A percentile compares a stretch with the other conserved stretches of the same genome.
phyloP scores from a whole-genome alignment of 2,797 vertebrate genomes.

The Urophycis tenuis region DNA sequence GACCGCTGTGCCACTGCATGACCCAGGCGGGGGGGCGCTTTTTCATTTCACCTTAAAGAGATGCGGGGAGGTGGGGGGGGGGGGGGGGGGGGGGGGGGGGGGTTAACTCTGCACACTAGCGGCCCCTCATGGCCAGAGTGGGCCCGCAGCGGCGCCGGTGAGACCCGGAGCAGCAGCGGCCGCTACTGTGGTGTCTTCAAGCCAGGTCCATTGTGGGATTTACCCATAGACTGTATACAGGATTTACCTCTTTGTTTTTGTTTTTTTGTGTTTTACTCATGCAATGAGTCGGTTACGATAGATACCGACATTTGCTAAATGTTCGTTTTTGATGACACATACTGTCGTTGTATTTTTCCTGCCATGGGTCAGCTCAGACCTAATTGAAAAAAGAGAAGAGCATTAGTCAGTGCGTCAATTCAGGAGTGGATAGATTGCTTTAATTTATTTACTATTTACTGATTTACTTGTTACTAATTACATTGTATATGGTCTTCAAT shows the following conservation, averaged over 20 bases:
- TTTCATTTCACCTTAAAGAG: slow-evolving; percentile 4
- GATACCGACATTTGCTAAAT: too few relatives aligned
- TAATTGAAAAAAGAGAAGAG: background rate
- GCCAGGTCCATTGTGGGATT: too few relatives aligned
- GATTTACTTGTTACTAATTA: background rate
- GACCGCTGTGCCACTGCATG: slow-evolving; percentile 15
- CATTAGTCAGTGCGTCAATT: background rate
- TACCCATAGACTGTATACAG: too few relatives aligned
- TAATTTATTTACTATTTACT: background rate
- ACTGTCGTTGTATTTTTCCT: background rate
- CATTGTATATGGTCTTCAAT: background rate
- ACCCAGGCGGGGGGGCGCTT: slow-evolving; percentile 2
- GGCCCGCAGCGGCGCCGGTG: too few relatives aligned
- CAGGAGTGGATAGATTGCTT: background rate
- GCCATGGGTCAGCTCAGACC: too few relatives aligned
- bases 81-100: too few relatives aligned
- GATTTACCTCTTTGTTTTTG: too few relatives aligned
- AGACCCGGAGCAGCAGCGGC: background rate
- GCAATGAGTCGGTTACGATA: too few relatives aligned
- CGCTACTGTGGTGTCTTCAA: background rate
- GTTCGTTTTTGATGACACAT: too few relatives aligned
- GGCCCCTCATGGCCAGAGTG: background rate
- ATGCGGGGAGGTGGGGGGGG: too few relatives aligned
- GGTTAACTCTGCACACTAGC: background rate
- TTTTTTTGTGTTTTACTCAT: too few relatives aligned